phyloP scores from a whole-genome alignment of 2,113 vertebrate genomes.

The Nothocercus julius region DNA sequence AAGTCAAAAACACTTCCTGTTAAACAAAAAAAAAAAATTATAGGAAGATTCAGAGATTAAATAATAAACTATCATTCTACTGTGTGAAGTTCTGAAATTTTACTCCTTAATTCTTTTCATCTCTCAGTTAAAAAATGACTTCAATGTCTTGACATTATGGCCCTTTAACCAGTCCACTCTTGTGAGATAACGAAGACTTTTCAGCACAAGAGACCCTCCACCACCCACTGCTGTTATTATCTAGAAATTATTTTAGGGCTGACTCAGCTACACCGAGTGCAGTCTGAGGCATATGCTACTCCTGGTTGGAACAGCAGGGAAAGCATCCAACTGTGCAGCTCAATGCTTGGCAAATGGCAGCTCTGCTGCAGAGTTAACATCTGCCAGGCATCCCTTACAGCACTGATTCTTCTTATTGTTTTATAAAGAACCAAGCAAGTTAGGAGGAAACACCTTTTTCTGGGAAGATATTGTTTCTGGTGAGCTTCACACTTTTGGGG shows the following conservation, averaged over 20 bases:
- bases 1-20: conserved; percentile 91
- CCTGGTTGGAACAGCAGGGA: neutral
- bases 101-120: neutral
- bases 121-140: neutral
- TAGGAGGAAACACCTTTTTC: conserved; percentile 81
- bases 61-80: neutral
- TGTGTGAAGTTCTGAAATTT: neutral
- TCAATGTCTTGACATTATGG: too few species aligned
- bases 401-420: neutral
- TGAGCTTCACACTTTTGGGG: conserved; percentile 86
- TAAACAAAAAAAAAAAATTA: conserved; percentile 12
- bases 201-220: neutral
- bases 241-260: neutral
- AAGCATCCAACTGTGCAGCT: neutral
- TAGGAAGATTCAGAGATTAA: neutral
- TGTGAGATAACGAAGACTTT: neutral
- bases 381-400: neutral
- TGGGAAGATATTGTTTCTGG: conserved; percentile 85
- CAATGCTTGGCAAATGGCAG: conserved; percentile 5
- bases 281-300: conserved; percentile 2
- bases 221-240: fast-evolving
- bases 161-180: neutral
- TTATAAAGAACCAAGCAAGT: neutral
- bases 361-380: neutral
- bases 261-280: neutral